Percentiles rank a stretch among this genome's conserved stretches.
Evolutionary conservation across 1,140 invertebrate species (phyloP).

Genomic region (Dryas iulia): DNA sequence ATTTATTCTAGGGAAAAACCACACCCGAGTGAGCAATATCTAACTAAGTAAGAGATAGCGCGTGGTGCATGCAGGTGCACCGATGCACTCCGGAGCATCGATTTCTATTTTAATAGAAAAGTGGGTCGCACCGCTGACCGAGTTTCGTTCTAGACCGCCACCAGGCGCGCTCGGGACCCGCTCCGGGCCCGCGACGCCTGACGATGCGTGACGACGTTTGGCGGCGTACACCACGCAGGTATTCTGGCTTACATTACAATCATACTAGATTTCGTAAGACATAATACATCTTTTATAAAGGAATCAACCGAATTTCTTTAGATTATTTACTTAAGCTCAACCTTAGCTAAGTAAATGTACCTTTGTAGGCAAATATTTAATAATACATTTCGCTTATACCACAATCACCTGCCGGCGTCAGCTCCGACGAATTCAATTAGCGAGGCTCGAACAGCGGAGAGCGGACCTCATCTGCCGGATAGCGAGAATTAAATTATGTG

Average conservation of each 20-base stretch:
- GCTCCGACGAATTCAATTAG: slow-evolving; percentile 16
- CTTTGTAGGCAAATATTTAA: slow-evolving; percentile 14
- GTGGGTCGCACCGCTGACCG: slow-evolving; percentile 21
- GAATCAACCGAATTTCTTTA: not conserved
- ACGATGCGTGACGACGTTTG: not conserved
- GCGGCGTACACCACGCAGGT: not conserved
- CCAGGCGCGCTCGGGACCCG: not conserved
- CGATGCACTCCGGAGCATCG: slow-evolving; percentile 15
- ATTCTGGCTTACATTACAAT: too few species aligned
- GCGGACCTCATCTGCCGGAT: slow-evolving; percentile 8
- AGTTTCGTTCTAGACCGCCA: slow-evolving; percentile 16
- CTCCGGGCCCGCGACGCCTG: not conserved
- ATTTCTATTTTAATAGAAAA: slow-evolving; percentile 27
- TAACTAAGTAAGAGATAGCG: not conserved
- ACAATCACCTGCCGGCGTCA: slow-evolving; percentile 6
- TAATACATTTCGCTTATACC: not conserved
- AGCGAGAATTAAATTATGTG: slow-evolving; percentile 11
- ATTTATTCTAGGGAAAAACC: not conserved
- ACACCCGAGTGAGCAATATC: not conserved
- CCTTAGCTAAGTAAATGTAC: not conserved
- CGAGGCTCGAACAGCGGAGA: slow-evolving; percentile 11
- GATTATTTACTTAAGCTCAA: not conserved
- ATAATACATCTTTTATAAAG: not conserved
- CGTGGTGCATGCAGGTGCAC: slow-evolving; percentile 9
- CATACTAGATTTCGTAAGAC: too few species aligned